Base-by-base conservation (phyloP, 2,888 invertebrate species). In the Nomada hirtipes region DNA sequence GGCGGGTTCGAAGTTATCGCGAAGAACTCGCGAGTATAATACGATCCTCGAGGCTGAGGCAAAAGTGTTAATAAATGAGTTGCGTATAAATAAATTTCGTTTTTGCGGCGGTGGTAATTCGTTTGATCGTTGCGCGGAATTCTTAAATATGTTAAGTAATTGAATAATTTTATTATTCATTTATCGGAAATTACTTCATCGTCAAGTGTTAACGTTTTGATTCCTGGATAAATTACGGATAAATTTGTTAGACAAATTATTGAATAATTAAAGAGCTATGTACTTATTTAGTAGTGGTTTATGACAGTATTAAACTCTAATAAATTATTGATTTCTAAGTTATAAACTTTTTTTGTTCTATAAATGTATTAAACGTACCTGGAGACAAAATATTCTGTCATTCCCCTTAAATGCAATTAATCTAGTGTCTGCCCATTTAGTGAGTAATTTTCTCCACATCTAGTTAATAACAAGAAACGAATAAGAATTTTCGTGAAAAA, bases 261-360 rank as follows among this genome's bases (percentile, higher is more conserved):
- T 15, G 42, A 59, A 23, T 18, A 59, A 74, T 67, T 74, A 59
- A 42, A 36, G 18, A 15, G 26, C 36, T 36, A 47, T 50, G 47
- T 50, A 47, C 47, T 36, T 47, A 67, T 74, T 74, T 67, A 67
- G 67, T 74, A 74, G 59, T 29, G 57, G 47, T 18, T 10, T 50
- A 59, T 47, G 47, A 23, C 20, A 50, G 50, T 74, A 74, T 74
- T 74, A 67, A 74, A 74, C 59, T 74, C 73, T 67, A 74, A 74
- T 67, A 50, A 42, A 36, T 7, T 36, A 9, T 36, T 7, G 36
- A 36, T 0, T 7, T 7, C 36, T 36, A 7, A 7, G 7, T 36
- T 36, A 36, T 7, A 36, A 0, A 7, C 0, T 2, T 4, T n/a
- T 59, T 44, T 57, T 18, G 11, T 29, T 29, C 7, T 29, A 20